These are phyloP conservation scores for Genyomyrus donnyi DNA, from an alignment of 2,113 vertebrate species.

Conservation along the genomic window DNA sequence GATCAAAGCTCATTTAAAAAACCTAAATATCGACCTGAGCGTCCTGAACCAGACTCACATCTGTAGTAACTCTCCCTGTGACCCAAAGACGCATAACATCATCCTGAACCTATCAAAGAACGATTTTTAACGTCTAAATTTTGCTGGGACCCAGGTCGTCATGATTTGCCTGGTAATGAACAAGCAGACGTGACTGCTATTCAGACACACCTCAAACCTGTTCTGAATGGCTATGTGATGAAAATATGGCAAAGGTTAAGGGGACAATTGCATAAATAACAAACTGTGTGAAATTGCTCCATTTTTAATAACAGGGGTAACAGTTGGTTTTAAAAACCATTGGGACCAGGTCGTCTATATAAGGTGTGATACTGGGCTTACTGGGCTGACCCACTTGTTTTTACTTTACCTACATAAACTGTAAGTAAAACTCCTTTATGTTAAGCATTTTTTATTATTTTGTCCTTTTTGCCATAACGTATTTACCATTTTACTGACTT, in stretches of 20 bases:
- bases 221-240: not conserved
- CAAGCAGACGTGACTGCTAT: not conserved
- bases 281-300: not conserved
- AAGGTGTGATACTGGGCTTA: no score
- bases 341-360: not conserved
- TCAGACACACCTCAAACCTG: not conserved
- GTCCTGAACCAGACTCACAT: not conserved
- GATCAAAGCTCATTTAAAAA: not conserved
- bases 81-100: not conserved
- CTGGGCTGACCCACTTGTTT: no score
- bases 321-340: not conserved
- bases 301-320: no score
- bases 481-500: no score
- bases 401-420: no score
- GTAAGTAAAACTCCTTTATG: no score
- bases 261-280: not conserved
- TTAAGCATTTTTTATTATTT: not conserved
- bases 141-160: not conserved
- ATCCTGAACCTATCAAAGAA: not conserved
- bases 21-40: not conserved
- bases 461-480: not conserved
- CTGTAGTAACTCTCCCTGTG: not conserved
- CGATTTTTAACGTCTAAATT: no score
- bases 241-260: not conserved
- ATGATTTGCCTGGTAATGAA: not conserved